A percentile compares a stretch with the other conserved stretches of the same genome.
Conservation (phyloP, 1,140 invertebrate species). For the Brachionus paranguensis region DNA sequence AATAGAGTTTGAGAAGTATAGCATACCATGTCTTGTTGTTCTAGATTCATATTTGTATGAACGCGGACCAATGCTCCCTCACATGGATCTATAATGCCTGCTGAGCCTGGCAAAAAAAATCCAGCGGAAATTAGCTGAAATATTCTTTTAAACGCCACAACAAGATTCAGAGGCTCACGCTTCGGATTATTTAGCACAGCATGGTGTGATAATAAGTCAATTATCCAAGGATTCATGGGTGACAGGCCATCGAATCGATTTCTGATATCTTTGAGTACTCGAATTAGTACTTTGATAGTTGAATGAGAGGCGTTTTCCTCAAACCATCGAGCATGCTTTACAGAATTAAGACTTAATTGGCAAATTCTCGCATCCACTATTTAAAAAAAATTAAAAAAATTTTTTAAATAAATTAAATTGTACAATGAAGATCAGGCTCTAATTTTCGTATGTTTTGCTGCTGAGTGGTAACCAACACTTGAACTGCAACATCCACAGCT, state of each 20-base stretch:
- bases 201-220: conserved; percentile 86
- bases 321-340: conserved; percentile 90
- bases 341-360: conserved; percentile 80
- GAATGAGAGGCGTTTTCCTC: conserved; percentile 96
- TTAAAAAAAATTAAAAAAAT: conserved; percentile 40
- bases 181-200: conserved; percentile 92
- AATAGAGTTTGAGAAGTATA: conserved; percentile 81
- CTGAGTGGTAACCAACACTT: conserved; percentile 82
- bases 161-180: conserved; percentile 68
- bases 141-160: conserved; percentile 61
- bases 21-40: conserved; percentile 87
- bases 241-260: conserved; percentile 80
- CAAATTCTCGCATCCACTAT: conserved; percentile 73
- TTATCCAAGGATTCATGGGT: conserved; percentile 87
- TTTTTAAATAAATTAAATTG: conserved; percentile 42
- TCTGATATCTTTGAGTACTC: conserved; percentile 80
- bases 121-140: conserved; percentile 86
- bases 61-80: conserved; percentile 79
- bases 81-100: conserved; percentile 86
- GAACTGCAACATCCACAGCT: conserved; percentile 68
- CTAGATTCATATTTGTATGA: conserved; percentile 81
- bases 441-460: conserved; percentile 85
- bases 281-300: conserved; percentile 82
- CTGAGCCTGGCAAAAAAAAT: conserved; percentile 86
- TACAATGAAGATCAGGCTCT: conserved; percentile 77